Evolutionary conservation across 2,113 vertebrate genomes (phyloP), one percentile per base, ranked within the genome.

Genomic region (Pygathrix nemaeus): DNA sequence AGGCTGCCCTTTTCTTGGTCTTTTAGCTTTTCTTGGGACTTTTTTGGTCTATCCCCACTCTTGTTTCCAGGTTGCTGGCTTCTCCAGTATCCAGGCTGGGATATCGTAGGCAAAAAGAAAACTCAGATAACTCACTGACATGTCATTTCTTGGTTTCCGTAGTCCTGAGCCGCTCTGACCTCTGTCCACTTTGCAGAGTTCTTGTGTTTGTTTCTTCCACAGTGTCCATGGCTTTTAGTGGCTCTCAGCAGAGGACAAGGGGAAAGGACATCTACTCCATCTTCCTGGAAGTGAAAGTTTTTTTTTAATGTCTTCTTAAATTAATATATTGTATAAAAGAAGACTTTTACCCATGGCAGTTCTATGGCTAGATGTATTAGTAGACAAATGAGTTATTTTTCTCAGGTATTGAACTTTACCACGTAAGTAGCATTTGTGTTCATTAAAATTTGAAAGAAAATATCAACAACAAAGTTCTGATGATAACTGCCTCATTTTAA

Each of bases 391-490:
- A 96, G 81, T 88, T 93, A 48, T 91, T 84, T 97, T 90, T 95
- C 94, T 89, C 90, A 80, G 90, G 76, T 97, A 92, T 78, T 90
- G 83, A 98, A 93, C 91, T 97, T 96, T 90, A 89, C 61, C 93
- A 84, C 50, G 10, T 81, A 94, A 96, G 92, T 90, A 93, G 40
- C 88, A 96, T 95, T 96, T 70, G 73, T 76, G 78, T 97, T 98
- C 92, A 97, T 97, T 97, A 97, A 98, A 97, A 95, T 97, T 97
- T 96, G 93, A 96, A 97, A 96, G 94, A 50, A 97, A 97, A 97
- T 96, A 96, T 88, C 96, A 97, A 97, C 93, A 97, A 97, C 89
- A 98, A 96, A 92, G 59, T 96, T 97, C 92, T 97, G 88, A 96
- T 97, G 96, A 97, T 97, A 97, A 88, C 92, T 50, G 90, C 35